A percentile compares a stretch with the other conserved stretches of the same genome.
phyloP scores from a whole-genome alignment of 2,888 invertebrate species.

The Neoitamus cyanurus region DNA sequence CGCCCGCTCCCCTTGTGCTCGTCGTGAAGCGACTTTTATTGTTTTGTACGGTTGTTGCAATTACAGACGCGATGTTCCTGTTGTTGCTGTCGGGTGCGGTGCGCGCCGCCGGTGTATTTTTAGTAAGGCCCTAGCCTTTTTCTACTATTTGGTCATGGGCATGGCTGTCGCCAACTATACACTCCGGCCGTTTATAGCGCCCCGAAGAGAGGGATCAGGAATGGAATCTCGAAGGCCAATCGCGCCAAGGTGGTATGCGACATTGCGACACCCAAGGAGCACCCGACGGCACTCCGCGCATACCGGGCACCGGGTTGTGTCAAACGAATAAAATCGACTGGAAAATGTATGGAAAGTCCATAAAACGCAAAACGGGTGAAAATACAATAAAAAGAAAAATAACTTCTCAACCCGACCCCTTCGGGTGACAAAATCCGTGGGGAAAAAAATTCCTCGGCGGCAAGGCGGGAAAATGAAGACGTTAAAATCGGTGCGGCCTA shows the following conservation, averaged over 20 bases:
- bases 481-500: slow-evolving; percentile 21
- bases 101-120: not conserved
- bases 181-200: not conserved
- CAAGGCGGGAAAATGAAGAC: slow-evolving; percentile 14
- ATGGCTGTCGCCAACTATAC: not conserved
- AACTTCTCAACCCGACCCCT: not conserved
- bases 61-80: not conserved
- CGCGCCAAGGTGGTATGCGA: slow-evolving; percentile 6
- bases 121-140: not conserved
- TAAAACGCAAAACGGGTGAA: not conserved
- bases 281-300: not conserved
- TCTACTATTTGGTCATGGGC: not conserved
- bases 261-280: not conserved
- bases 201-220: not conserved
- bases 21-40: not conserved
- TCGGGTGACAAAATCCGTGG: not conserved
- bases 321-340: not conserved
- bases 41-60: slow-evolving; percentile 3
- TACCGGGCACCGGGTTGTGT: not conserved
- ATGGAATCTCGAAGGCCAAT: slow-evolving; percentile 40
- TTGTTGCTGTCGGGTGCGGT: not conserved
- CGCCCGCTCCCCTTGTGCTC: not conserved
- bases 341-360: not conserved
- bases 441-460: not conserved
- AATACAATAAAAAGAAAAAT: not conserved